These are phyloP conservation scores for Torymus auratus DNA, from an alignment of 2,888 invertebrate genomes.

Conservation along the genomic window DNA sequence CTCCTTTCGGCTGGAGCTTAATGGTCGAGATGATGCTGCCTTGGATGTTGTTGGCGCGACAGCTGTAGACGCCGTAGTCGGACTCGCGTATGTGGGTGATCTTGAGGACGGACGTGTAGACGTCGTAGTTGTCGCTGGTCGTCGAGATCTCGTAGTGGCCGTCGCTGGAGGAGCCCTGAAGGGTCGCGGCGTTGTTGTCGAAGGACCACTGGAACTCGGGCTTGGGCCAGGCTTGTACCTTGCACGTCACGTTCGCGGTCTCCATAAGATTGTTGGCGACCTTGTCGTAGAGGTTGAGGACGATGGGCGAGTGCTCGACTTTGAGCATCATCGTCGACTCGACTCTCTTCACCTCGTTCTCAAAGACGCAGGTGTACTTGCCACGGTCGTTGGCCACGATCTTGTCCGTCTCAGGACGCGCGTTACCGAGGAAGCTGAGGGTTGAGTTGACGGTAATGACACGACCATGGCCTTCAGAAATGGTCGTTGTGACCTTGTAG, in stretches of 20 bases:
- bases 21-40: conserved; percentile 88
- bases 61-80: conserved; percentile 95
- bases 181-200: conserved; percentile 84
- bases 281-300: conserved; percentile 89
- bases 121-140: conserved; percentile 88
- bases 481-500: conserved; percentile 89
- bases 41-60: conserved; percentile 89
- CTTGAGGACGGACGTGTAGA: conserved; percentile 87
- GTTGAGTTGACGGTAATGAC: conserved; percentile 91
- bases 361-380: conserved; percentile 90
- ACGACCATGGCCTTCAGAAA: conserved; percentile 86
- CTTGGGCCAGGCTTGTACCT: conserved; percentile 93
- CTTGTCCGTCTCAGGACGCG: conserved; percentile 86
- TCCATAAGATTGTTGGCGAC: conserved; percentile 92
- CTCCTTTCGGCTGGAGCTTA: conserved; percentile 89
- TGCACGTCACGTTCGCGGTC: conserved; percentile 90
- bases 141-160: conserved; percentile 92
- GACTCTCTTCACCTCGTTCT: conserved; percentile 92
- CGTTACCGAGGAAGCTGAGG: conserved; percentile 87
- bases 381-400: conserved; percentile 91
- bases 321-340: conserved; percentile 93
- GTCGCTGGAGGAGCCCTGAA: conserved; percentile 86
- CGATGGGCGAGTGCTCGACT: conserved; percentile 94
- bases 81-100: conserved; percentile 86
- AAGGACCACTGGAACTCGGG: conserved; percentile 96